phyloP scores from a whole-genome alignment of 2,888 invertebrate genomes.

The Penaeus monodon region DNA sequence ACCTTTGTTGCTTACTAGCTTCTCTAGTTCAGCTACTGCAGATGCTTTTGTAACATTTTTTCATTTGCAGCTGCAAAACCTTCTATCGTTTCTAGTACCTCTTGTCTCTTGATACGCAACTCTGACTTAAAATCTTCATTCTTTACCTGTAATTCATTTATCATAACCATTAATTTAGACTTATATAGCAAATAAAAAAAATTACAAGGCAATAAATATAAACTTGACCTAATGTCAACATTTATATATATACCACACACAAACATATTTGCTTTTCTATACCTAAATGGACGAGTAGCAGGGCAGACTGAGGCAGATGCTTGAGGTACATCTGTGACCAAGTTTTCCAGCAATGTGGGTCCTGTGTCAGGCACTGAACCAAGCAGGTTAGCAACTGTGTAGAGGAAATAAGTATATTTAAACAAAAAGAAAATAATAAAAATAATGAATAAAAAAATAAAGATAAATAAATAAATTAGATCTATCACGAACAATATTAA shows the following conservation, averaged over 20 bases:
- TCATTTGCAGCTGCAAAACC: constrained; percentile 37
- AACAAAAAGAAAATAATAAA: background rate
- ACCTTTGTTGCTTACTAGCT: constrained; percentile 54
- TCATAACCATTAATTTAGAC: background rate
- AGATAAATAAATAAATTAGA: background rate
- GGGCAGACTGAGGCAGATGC: constrained; percentile 78
- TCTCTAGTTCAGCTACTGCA: constrained; percentile 31
- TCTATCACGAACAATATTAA: background rate
- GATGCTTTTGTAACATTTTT: constrained; percentile 36
- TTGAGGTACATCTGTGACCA: constrained; percentile 81
- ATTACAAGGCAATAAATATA: background rate
- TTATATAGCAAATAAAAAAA: too few relatives aligned
- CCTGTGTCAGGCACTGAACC: constrained; percentile 75
- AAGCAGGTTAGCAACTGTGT: constrained; percentile 73
- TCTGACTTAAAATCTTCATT: constrained; percentile 45
- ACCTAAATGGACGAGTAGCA: constrained; percentile 74
- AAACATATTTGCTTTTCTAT: too few relatives aligned
- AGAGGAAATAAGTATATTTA: constrained; percentile 19
- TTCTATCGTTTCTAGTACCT: constrained; percentile 25
- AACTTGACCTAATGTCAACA: background rate
- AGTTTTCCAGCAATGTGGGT: constrained; percentile 77
- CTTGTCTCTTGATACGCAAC: constrained; percentile 13
- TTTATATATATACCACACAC: too few relatives aligned
- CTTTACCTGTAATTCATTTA: constrained; percentile 18
- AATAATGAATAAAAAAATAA: background rate